Evolutionary conservation across 2,888 invertebrate species (phyloP), one percentile per base, ranked within the genome.

Genomic region (Aproaerema taeniolella): DNA sequence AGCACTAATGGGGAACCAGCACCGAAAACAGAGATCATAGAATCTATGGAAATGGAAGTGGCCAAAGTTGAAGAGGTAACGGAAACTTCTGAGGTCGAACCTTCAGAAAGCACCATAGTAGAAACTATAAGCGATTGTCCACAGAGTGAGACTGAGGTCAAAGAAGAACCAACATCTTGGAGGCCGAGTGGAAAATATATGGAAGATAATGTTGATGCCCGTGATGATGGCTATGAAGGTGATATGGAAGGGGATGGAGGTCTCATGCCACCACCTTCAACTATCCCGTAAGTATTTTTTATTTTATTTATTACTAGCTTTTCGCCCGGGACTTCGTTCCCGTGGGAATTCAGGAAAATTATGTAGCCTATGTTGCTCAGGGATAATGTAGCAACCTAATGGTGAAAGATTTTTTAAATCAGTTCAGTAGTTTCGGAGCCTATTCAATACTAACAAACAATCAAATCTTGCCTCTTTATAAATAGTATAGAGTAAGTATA

Each of bases 251-350:
- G 90, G 29, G 95, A 95, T 60, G 90, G 91, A 2, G 90, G 91
- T 38, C 88, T 95, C 17, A 96, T 96, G 96, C 96, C 96, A 1
- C 96, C 96, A 1, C 96, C 96, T 0, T 90, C 92, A 43, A 69
- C 85, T 20, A 89, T 91, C 10, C 87, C 80, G 83, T 83, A 54
- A 79, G 83, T 68, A 6, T 11, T 38, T 35, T 41, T n/a, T n/a
- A n/a, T n/a, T n/a, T n/a, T n/a, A n/a, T n/a, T n/a, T n/a, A n/a
- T n/a, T n/a, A n/a, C n/a, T n/a, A n/a, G n/a, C n/a, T n/a, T n/a
- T n/a, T n/a, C n/a, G n/a, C n/a, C n/a, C n/a, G n/a, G n/a, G n/a
- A n/a, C n/a, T n/a, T n/a, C n/a, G n/a, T n/a, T n/a, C n/a, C n/a
- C n/a, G n/a, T n/a, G n/a, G n/a, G n/a, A n/a, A n/a, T n/a, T n/a